Conservation (phyloP, 2,888 invertebrate species). For the Rhingia campestris region DNA sequence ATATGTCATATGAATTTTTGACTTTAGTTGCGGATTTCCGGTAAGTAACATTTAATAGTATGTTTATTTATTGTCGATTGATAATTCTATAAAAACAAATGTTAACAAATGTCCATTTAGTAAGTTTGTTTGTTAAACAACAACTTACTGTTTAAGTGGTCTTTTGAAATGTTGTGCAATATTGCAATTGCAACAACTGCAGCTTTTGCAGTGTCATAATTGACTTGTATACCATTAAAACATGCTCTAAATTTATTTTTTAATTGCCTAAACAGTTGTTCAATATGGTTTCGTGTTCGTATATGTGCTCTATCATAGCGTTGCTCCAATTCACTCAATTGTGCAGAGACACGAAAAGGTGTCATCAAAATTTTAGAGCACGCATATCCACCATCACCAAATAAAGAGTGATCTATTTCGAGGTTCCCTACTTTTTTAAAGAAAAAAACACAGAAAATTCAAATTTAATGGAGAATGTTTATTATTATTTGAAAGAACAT, state of each 20-base stretch:
- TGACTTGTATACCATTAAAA: background rate
- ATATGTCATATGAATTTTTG: too few relatives aligned
- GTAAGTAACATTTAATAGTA: too few relatives aligned
- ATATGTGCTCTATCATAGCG: background rate
- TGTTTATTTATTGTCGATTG: too few relatives aligned
- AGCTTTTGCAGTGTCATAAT: conserved; percentile 7
- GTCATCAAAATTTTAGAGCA: background rate
- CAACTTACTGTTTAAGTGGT: background rate
- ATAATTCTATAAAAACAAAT: too few relatives aligned
- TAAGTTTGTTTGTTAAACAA: too few relatives aligned
- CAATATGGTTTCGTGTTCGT: background rate
- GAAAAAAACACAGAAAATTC: too few relatives aligned
- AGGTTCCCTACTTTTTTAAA: too few relatives aligned
- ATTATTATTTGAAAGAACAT: too few relatives aligned
- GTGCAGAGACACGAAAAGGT: background rate
- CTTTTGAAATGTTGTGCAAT: background rate
- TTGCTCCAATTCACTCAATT: background rate
- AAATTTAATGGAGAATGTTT: too few relatives aligned
- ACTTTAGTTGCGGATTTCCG: too few relatives aligned
- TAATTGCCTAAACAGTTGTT: background rate
- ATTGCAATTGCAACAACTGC: background rate
- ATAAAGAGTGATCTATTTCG: too few relatives aligned
- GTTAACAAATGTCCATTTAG: too few relatives aligned
- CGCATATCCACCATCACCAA: background rate
- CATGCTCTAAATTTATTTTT: background rate